These are phyloP conservation scores for Graptemys geographica DNA, from an alignment of 2,797 vertebrate genomes.

Conservation along the genomic window DNA sequence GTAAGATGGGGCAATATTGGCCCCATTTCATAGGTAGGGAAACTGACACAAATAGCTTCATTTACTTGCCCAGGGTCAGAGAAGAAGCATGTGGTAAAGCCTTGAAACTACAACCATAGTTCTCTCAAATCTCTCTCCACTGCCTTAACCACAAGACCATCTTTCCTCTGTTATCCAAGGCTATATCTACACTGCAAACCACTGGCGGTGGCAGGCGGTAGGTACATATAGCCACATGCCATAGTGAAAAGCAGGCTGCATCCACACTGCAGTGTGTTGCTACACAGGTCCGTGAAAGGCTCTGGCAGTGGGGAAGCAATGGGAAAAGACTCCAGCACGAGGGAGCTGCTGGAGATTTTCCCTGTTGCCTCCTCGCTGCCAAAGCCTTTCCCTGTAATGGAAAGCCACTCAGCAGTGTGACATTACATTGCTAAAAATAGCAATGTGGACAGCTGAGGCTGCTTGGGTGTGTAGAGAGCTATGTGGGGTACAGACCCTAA, in stretches of 20 bases:
- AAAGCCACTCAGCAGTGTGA: neutral
- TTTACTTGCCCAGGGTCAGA: neutral
- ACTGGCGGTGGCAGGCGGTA: neutral
- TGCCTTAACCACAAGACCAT: neutral
- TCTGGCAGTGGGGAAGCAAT: neutral
- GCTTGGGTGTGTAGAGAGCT: neutral
- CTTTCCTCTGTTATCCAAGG: neutral
- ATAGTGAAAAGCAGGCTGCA: neutral
- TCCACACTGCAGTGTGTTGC: neutral
- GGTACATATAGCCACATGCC: neutral
- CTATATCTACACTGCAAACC: neutral
- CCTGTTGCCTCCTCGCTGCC: no score
- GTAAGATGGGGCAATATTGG: neutral
- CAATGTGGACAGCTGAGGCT: neutral
- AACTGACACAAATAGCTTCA: neutral
- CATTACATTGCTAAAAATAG: neutral
- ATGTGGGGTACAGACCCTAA: neutral
- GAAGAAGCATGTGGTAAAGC: neutral
- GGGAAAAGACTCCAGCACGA: neutral
- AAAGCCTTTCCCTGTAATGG: neutral
- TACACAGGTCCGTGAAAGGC: neutral
- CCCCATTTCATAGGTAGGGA: neutral
- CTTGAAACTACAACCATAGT: neutral
- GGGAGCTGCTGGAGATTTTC: neutral
- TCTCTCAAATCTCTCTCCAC: constrained; percentile 7